A percentile compares a stretch with the other conserved stretches of the same genome.
phyloP scores from a whole-genome alignment of 2,888 invertebrate genomes.

The Hyles lineata region DNA sequence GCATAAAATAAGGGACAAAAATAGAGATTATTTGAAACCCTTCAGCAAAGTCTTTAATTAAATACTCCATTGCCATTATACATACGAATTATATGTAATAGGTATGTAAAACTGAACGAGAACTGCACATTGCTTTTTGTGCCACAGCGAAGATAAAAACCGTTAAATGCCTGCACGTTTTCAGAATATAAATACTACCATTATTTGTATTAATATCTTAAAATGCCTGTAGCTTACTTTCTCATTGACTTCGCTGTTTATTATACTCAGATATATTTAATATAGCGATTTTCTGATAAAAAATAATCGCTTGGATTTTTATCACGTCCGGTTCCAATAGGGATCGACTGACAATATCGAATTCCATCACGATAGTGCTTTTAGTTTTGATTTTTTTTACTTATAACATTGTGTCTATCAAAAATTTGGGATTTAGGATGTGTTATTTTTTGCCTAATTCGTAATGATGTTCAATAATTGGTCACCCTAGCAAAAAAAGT shows the following conservation, averaged over 20 bases:
- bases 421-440: too few species aligned
- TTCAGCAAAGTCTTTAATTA: background rate
- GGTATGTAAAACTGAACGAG: background rate
- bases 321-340: background rate
- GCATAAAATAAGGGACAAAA: background rate
- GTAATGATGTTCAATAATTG: too few species aligned
- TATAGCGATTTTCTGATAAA: background rate
- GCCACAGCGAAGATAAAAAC: background rate
- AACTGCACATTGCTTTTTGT: constrained; percentile 9
- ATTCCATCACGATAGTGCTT: background rate
- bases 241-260: background rate
- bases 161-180: constrained; percentile 19
- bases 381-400: too few species aligned
- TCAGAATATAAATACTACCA: background rate
- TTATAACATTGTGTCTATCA: too few species aligned
- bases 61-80: background rate
- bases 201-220: background rate
- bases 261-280: background rate
- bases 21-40: background rate
- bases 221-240: background rate
- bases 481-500: too few species aligned
- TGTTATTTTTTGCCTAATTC: too few species aligned
- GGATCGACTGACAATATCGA: background rate
- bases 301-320: background rate
- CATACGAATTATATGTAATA: background rate